Conservation (phyloP, 2,113 vertebrate genomes). For the Porphyrio hochstetteri region DNA sequence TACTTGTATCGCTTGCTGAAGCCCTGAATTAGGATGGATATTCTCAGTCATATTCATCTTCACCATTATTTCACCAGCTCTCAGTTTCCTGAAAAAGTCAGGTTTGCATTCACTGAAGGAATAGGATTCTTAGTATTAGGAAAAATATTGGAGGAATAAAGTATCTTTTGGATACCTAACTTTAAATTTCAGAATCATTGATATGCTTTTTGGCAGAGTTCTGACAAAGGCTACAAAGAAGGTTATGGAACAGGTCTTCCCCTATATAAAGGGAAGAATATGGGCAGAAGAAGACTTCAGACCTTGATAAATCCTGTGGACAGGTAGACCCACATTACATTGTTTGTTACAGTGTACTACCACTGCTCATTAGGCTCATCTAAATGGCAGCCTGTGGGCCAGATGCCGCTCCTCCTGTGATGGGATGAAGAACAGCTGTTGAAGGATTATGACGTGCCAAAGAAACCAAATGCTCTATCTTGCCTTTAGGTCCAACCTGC, state of each 20-base stretch:
- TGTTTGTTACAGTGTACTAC: neutral
- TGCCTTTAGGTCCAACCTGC: neutral
- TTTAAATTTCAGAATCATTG: neutral
- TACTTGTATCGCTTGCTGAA: neutral
- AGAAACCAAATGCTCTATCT: neutral
- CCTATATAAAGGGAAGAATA: neutral
- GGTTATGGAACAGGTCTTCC: neutral
- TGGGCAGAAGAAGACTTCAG: neutral
- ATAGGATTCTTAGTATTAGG: neutral
- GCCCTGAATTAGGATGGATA: neutral
- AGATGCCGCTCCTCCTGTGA: neutral
- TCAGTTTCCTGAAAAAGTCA: neutral
- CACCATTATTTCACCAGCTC: neutral
- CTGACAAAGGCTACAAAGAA: neutral
- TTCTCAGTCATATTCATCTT: neutral
- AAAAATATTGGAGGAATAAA: neutral
- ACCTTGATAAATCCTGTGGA: fast-evolving
- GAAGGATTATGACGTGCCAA: neutral
- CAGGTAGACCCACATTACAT: neutral
- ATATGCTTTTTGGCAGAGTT: neutral
- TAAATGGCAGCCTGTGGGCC: neutral
- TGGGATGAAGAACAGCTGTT: neutral
- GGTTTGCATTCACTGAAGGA: neutral
- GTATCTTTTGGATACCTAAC: neutral
- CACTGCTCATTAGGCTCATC: neutral